Evolutionary conservation across 2,113 vertebrate species (phyloP).

Genomic region (Tapirus terrestris): DNA sequence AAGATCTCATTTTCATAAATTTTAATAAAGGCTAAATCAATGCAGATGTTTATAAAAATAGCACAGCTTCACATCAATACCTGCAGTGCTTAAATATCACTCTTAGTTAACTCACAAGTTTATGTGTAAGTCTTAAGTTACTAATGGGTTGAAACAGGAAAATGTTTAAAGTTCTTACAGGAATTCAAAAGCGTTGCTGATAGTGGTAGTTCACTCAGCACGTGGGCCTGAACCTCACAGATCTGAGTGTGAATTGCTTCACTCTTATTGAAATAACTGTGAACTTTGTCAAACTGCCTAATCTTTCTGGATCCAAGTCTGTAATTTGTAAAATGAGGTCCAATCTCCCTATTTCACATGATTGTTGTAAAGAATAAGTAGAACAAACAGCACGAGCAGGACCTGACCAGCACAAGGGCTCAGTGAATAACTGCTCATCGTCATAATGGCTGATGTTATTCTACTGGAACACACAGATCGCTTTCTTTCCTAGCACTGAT

Average conservation of each 20-base stretch:
- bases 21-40: conserved; percentile 2
- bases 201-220: not conserved
- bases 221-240: no score
- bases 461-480: rapidly evolving
- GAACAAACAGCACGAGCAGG: rapidly evolving
- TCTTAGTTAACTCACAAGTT: not conserved
- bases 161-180: not conserved
- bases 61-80: not conserved
- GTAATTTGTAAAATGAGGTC: not conserved
- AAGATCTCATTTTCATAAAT: not conserved
- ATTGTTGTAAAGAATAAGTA: not conserved
- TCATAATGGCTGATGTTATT: rapidly evolving
- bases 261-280: not conserved
- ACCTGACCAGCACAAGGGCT: rapidly evolving
- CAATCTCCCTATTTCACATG: rapidly evolving
- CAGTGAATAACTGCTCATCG: rapidly evolving
- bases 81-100: not conserved
- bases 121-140: not conserved
- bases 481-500: not conserved
- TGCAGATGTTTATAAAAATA: not conserved
- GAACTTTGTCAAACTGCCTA: not conserved
- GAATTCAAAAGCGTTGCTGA: not conserved
- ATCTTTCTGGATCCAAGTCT: not conserved
- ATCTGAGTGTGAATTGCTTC: not conserved
- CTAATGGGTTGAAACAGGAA: not conserved